A percentile compares a stretch with the other conserved stretches of the same genome.
These are phyloP conservation scores for Lepus timidus DNA, from an alignment of 2,113 vertebrate genomes.

Conservation along the genomic window DNA sequence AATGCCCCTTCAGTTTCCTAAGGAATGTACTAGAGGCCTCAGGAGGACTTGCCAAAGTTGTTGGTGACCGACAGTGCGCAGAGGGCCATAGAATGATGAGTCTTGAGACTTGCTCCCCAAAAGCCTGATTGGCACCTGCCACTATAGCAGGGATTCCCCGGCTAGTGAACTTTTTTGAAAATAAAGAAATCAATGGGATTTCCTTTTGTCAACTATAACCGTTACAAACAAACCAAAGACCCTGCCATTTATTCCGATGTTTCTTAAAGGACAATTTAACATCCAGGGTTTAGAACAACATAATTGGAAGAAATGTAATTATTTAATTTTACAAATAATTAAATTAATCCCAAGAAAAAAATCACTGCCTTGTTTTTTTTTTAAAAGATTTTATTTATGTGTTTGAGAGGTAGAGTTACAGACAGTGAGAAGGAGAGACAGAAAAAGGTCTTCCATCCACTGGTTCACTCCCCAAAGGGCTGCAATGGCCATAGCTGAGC, in stretches of 20 bases:
- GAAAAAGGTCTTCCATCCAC: too few relatives aligned
- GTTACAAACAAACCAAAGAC: neutral
- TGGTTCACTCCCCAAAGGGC: too few relatives aligned
- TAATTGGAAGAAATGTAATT: neutral
- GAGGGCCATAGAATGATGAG: neutral
- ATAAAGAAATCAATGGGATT: neutral
- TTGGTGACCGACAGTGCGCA: neutral
- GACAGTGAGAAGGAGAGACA: too few relatives aligned
- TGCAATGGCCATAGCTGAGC: too few relatives aligned
- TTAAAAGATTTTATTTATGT: too few relatives aligned
- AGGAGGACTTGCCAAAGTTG: neutral
- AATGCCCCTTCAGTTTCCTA: too few relatives aligned
- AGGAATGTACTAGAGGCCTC: neutral
- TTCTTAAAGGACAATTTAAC: neutral
- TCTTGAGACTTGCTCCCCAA: neutral
- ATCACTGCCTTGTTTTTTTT: neutral
- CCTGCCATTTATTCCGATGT: neutral
- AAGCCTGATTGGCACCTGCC: neutral
- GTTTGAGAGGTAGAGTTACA: too few relatives aligned
- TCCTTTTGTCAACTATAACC: neutral
- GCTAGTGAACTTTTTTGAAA: neutral
- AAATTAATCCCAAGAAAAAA: constrained; percentile 11
- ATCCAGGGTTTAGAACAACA: neutral
- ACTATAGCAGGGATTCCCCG: neutral
- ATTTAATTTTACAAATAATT: neutral